Base-by-base conservation (phyloP, 2,113 vertebrate species). In the Ornithorhynchus anatinus region DNA sequence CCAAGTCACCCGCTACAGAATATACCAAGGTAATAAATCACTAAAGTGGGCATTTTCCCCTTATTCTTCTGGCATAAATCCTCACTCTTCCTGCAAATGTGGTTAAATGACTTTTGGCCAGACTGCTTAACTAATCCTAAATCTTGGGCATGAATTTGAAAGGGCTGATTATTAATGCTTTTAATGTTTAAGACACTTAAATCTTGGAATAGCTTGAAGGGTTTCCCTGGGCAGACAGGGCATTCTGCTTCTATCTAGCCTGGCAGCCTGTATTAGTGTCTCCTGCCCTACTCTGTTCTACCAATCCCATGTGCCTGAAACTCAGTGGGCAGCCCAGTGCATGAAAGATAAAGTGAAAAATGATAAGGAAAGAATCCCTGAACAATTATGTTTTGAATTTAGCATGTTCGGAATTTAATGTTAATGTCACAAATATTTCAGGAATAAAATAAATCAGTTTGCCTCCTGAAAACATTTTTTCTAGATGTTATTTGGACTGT, bases 181-280 rank as follows among this genome's bases (percentile, higher is more conserved):
- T 51, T 65, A 45, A 69, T 72, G 58, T 78, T 20, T 51, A 66
- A 51, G 11, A 53, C 48, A 54, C 50, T 23, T 5, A 50, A 69
- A 45, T 27, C 31, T 50, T 50, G 25, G 67, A 58, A 53, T 57
- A 59, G 10, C 17, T 37, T 25, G 20, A 39, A 35, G n/a, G 2
- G 20, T 42, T 71, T 3, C 64, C 32, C 10, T 62, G 8, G 12
- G 69, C 20, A 70, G 59, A 73, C 20, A 75, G 22, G 31, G 25
- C 31, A 19, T 56, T 53, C 37, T 70, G 14, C 32, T 65, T 70
- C 75, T 72, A 78, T n/a, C 59, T 35, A n/a, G n/a, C 10, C 66
- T 7, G 33, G 31, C 53, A 12, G 69, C 27, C 48, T 10, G 37
- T 23, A n/a, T 51, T 40, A 20, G 3, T 15, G 14, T 39, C 48